Conservation (phyloP, 2,888 invertebrate species). For the Litoditis marina region DNA sequence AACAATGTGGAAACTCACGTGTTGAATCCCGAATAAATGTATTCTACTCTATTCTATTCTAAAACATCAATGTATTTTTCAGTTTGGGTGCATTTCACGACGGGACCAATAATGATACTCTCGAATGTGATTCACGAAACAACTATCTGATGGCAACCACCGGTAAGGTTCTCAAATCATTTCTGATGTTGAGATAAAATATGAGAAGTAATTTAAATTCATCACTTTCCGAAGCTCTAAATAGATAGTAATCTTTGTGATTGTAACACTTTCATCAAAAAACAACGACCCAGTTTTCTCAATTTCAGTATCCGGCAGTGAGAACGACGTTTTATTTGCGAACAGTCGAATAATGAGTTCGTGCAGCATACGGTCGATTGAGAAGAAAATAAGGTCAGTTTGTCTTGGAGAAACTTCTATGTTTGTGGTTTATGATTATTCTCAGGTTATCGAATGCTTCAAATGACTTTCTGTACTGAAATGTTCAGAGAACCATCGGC, state of each 20-base stretch:
- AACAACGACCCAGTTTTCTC: too few relatives aligned
- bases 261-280: too few relatives aligned
- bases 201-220: too few relatives aligned
- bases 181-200: neutral
- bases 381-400: too few relatives aligned
- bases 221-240: too few relatives aligned
- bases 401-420: too few relatives aligned
- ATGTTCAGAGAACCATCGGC: conserved; percentile 18
- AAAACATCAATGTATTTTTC: conserved; percentile 7
- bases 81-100: conserved; percentile 58
- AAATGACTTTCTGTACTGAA: neutral
- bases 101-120: conserved; percentile 36
- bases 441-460: neutral
- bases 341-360: conserved; percentile 33
- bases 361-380: conserved; percentile 28
- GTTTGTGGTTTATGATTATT: too few relatives aligned
- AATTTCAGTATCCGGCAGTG: conserved; percentile 15
- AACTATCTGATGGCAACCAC: conserved; percentile 52
- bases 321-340: conserved; percentile 16
- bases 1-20: too few relatives aligned
- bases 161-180: neutral
- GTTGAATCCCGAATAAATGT: too few relatives aligned
- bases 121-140: conserved; percentile 38
- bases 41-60: too few relatives aligned
- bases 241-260: too few relatives aligned